Base-by-base conservation (phyloP, 2,113 vertebrate genomes). In the Corythornis cristatus region DNA sequence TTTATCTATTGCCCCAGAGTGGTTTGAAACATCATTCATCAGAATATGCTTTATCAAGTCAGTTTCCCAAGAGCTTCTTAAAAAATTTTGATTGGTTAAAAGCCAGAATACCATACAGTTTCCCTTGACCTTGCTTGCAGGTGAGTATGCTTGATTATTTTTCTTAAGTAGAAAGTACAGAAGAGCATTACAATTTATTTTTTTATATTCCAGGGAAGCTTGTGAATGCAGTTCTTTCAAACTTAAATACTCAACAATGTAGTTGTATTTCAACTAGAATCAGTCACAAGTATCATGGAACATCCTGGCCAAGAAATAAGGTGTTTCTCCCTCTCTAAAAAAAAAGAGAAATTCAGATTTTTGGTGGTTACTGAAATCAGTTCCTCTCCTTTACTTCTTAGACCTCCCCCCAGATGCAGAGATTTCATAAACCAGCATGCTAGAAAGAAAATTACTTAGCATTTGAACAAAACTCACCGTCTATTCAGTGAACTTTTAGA, bases 391-490 rank as follows among this genome's bases (percentile, higher is more conserved):
- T 58, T 18, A 45, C 12, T 42, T 80, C 33, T 74, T 33, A 31
- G 0, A 19, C 1, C 12, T 71, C 22, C 23, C 67, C 12, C 13
- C 12, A 82, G 40, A 22, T 58, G 28, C 51, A 74, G 42, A 83
- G 11, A 29, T 88, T 68, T 26, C 23, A 35, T 0, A 48, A 17
- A 83, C 8, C 6, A 67, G 7, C 45, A 61, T 12, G 37, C 16
- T 48, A 45, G 64, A 65, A 64, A 53, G 17, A 65, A 78, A 45
- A n/a, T 21, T 29, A 20, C 17, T 51, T 68, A 79, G 15, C 14
- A 37, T 71, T 72, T 67, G 66, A 85, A 82, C 6, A 89, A 93
- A 95, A 80, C n/a, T 22, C 14, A 54, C 46, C 37, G 60, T 58
- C 66, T 71, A 14, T 35, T 87, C 65, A 61, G 14, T 61, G 43